These are phyloP conservation scores for Lutraria rhynchaena DNA, from an alignment of 1,140 invertebrate species.

Conservation along the genomic window DNA sequence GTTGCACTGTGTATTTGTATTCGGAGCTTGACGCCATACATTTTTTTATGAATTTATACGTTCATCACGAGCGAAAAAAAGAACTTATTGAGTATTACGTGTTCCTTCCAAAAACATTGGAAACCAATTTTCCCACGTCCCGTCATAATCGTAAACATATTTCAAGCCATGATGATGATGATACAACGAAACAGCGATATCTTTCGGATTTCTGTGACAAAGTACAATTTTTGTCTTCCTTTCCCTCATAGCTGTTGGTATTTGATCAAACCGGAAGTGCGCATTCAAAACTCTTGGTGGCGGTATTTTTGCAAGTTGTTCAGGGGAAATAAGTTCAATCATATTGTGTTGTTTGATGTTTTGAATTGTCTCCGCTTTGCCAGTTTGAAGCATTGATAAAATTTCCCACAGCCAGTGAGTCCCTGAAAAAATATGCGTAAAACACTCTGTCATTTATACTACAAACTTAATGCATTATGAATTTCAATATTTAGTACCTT, in stretches of 20 bases:
- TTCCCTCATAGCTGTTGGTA: constrained; percentile 48
- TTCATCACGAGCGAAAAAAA: too few relatives aligned
- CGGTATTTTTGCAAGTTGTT: constrained; percentile 28
- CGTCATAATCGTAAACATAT: constrained; percentile 59
- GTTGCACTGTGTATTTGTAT: too few relatives aligned
- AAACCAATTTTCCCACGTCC: constrained; percentile 62
- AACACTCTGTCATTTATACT: too few relatives aligned
- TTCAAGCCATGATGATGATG: constrained; percentile 58
- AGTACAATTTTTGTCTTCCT: constrained; percentile 37
- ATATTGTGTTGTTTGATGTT: constrained; percentile 42
- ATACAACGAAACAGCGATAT: constrained; percentile 69
- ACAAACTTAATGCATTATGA: too few relatives aligned
- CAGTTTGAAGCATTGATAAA: constrained; percentile 51
- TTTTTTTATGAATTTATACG: too few relatives aligned
- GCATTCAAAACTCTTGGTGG: constrained; percentile 63
- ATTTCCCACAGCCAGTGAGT: constrained; percentile 69
- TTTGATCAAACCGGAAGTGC: constrained; percentile 45
- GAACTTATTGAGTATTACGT: too few relatives aligned
- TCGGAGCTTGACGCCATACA: too few relatives aligned
- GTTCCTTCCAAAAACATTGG: constrained; percentile 62
- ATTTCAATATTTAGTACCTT: too few relatives aligned
- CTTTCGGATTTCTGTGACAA: constrained; percentile 66
- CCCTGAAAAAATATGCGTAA: too few relatives aligned
- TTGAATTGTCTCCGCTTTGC: constrained; percentile 56
- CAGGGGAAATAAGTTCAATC: constrained; percentile 42